Base-by-base conservation (phyloP, 2,888 invertebrate genomes). In the Nematopogon swammerdamellus region DNA sequence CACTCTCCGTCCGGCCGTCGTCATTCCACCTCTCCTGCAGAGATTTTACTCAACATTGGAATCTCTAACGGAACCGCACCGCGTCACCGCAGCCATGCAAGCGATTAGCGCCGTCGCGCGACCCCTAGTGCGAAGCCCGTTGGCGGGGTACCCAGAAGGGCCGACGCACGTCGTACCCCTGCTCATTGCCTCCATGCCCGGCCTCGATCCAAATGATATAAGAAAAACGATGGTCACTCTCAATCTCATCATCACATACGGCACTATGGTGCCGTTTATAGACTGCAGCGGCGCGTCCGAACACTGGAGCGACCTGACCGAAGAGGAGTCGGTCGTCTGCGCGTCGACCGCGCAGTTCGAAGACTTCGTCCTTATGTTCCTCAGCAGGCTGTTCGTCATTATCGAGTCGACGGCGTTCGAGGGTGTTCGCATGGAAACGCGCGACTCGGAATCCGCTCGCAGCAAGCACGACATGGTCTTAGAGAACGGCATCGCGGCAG, bases 181-280 rank as follows among this genome's bases (percentile, higher is more conserved):
- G 19, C 75, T 96, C 14, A 83, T 90, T 63, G 86, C 88, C 0
- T 82, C 91, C 0, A 71, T 97, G 17, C 95, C 96, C 0, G 95
- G 94, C 14, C 88, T 97, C 44, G 96, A 96, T 67, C 88, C 92
- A 0, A 96, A 96, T 62, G 95, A 96, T 67, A 82, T 88, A 44
- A 83, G 84, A 55, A 91, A 91, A 67, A 87, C 87, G 19, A 73
- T 88, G 48, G 82, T 88, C 19, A 89, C 92, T 0, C 84, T 94
- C 52, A 90, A 91, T 59, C 87, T 93, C 60, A 86, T 95, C 49
- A 82, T 89, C 3, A 85, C 88, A 45, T 86, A 91, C 61, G 83
- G 86, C 14, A 87, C 87, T 55, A 82, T 94, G 76, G 85, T 95
- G 19, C 92, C 95, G 0, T 71, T 93, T 19, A 86, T 92, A 5